Base-by-base conservation (phyloP, 2,797 vertebrate genomes). In the Anas bahamensis region DNA sequence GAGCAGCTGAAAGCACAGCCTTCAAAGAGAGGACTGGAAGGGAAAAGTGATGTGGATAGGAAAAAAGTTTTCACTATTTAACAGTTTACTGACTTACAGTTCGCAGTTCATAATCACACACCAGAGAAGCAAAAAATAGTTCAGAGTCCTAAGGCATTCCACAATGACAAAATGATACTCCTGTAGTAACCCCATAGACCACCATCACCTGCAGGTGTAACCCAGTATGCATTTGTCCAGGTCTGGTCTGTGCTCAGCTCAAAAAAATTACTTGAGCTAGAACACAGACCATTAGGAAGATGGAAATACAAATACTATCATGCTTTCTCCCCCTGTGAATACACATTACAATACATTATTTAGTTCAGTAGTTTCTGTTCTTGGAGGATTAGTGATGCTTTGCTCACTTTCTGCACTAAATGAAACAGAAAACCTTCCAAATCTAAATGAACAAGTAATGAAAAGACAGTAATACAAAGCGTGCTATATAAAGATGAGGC, bases 401-500 rank as follows among this genome's bases (percentile, higher is more conserved):
- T 92, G 63, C 77, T 76, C 1, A 0, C 50, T 65, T 94, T 93
- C 57, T 90, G 78, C 72, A 85, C n/a, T 66, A 88, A 90, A 88
- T 75, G 71, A 95, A 65, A 76, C 88, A 79, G 59, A 95, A 96
- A 71, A 69, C 75, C 74, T 83, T 69, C 66, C 59, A 56, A 83
- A 80, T 23, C 75, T 56, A 95, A 85, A 92, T 78, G 82, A 94
- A 87, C 75, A 92, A 88, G 87, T 95, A 92, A 85, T 63, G 55
- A 94, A 77, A 93, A 81, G 29, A 75, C 60, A 87, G 83, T 72
- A 94, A 76, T 53, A 70, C 0, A 1, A 78, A 90, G 35, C 19
- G 17, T 48, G 73, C 63, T 89, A 93, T 89, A 90, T 64, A 90
- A 70, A 90, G 93, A 90, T 53, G 63, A 89, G 42, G 70, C 41